Base-by-base conservation (phyloP, 1,140 invertebrate genomes). In the Aporrectodea caliginosa region DNA sequence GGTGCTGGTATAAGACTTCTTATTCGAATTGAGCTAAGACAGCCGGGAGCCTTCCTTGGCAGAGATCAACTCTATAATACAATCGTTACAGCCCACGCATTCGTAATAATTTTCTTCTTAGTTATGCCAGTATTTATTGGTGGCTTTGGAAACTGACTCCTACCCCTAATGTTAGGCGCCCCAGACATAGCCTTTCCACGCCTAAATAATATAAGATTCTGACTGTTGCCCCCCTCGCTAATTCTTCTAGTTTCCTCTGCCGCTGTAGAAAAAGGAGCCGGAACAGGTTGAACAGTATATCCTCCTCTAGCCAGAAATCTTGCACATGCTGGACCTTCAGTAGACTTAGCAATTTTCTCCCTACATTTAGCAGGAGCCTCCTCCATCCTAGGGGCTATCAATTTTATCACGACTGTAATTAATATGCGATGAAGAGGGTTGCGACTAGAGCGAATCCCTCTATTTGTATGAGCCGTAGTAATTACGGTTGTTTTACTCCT, bases 41-140 rank as follows among this genome's bases (percentile, higher is more conserved):
- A 86, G 6, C 90, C 91, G 0, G 91, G 90, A 35, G 86, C 84
- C 71, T 88, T 92, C 85, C 91, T 93, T 87, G 88, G 88, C 68
- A 90, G 92, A 90, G 90, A 92, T 84, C 90, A 92, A 90, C 90
- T 92, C 86, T 93, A 92, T 90, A 93, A 93, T 88, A 88, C 90
- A 78, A 89, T 93, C 86, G 90, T 93, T 29, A 93, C 92, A 14
- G 89, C 90, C 2, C 92, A 94, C 90, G 92, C 91, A 80, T 92
- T 93, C 89, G 85, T 93, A 83, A 93, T 93, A 91, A 92, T 93
- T 91, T 93, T 93, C 88, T 93, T 93, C 90, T 92, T 93, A 89
- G 91, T 93, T 79, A 93, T 93, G 90, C 92, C 92, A 74, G 90
- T 92, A 87, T 90, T 93, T 90, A 92, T 94, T 90, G 93, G 92